A percentile compares a stretch with the other conserved stretches of the same genome.
Evolutionary conservation across 2,888 invertebrate species (phyloP).

Genomic region (Holacanthella duospinosa): DNA sequence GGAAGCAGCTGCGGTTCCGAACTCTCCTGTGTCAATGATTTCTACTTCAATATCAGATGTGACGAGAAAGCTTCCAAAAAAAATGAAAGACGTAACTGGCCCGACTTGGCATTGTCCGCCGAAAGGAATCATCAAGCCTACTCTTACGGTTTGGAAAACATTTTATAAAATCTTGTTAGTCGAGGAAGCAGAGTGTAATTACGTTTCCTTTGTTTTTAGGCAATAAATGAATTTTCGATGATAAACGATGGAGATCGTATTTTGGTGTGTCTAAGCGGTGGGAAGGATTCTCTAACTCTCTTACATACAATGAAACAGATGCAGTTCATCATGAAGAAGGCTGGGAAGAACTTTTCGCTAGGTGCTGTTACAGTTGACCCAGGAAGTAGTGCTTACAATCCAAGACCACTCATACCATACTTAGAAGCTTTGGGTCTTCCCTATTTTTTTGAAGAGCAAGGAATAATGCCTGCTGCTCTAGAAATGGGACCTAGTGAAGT

Average conservation of each 20-base stretch:
- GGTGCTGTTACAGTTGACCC: slow-evolving; percentile 68
- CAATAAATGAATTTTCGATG: slow-evolving; percentile 72
- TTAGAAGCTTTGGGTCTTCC: slow-evolving; percentile 60
- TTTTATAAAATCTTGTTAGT: neutral
- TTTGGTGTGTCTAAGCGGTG: slow-evolving; percentile 73
- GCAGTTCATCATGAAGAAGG: slow-evolving; percentile 61
- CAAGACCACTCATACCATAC: slow-evolving; percentile 59
- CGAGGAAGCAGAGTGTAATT: too few species aligned
- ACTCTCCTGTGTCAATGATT: neutral
- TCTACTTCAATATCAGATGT: too few species aligned
- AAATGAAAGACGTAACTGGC: neutral
- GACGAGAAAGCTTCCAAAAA: too few species aligned
- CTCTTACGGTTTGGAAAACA: slow-evolving; percentile 53
- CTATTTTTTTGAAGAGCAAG: slow-evolving; percentile 62
- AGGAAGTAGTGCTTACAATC: slow-evolving; percentile 51
- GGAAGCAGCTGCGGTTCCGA: neutral
- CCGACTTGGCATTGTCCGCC: slow-evolving; percentile 62
- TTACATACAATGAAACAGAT: slow-evolving; percentile 75
- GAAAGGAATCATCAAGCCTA: slow-evolving; percentile 68
- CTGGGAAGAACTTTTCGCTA: slow-evolving; percentile 61
- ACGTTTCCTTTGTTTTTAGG: slow-evolving; percentile 44
- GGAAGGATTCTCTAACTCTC: slow-evolving; percentile 70
- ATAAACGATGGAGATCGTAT: slow-evolving; percentile 69
- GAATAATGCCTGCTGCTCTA: slow-evolving; percentile 41
- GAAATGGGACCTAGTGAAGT: slow-evolving; percentile 33